Base-by-base conservation (phyloP, 2,113 vertebrate genomes). In the Eulacestoma nigropectus region DNA sequence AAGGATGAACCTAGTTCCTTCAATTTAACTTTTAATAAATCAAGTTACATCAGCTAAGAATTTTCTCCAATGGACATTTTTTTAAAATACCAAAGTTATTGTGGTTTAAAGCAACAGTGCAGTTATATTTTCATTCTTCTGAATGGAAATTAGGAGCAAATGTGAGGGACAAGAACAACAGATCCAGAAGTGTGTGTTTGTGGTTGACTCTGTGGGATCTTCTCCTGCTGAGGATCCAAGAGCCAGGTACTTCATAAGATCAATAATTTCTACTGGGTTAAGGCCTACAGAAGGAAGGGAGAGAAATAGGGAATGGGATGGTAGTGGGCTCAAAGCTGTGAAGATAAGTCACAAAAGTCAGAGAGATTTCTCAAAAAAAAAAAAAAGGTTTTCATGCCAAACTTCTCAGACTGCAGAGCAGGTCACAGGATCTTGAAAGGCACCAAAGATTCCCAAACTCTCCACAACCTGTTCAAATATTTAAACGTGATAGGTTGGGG, bases 401-500 rank as follows among this genome's bases (percentile, higher is more conserved):
- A 60, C 19, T 18, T 50, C 22, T 70, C 18, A 23, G 21, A 23
- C 14, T 25, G 25, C 37, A 77, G 47, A 55, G 22, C 18, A 68
- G 18, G 4, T 41, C 33, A 50, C 11, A 22, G 30, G 50, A 64
- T 37, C 22, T 52, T n/a, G 41, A 55, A 74, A 69, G 37, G 7
- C 12, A 41, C 7, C 32, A 57, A 46, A 19, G 15, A 65, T 46
- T 30, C 21, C 37, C 41, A 77, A 27, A 37, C 17, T 44, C 12
- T 67, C 35, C 35, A 16, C 63, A 67, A 47, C 5, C 3, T 22
- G 4, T 37, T 60, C 13, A 79, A 75, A 4, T 42, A 9, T 20
- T 75, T 69, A 41, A 55, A 30, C 3, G 2, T 10, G 14, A n/a
- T 9, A 41, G 11, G 0, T 17, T 30, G 9, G 6, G 2, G 0